Conservation (phyloP, 2,113 vertebrate genomes). For the Cavia porcellus region DNA sequence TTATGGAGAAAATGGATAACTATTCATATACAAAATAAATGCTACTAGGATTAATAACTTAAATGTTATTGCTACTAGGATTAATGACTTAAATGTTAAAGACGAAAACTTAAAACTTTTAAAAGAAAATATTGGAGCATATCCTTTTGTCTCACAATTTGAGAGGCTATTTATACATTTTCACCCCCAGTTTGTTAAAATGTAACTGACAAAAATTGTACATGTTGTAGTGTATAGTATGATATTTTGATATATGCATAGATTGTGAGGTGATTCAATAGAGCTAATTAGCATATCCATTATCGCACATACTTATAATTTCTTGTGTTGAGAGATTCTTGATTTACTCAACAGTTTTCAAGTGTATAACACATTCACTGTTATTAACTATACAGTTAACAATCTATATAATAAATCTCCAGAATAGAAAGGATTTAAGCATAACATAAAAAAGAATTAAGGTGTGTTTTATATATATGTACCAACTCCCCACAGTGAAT, state of each 20-base stretch:
- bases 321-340: not conserved
- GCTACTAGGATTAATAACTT: not conserved
- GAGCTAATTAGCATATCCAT: not conserved
- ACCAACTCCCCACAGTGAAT: too few relatives aligned
- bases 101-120: not conserved
- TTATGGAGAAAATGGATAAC: not conserved
- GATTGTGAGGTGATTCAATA: not conserved
- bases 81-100: conserved; percentile 27
- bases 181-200: not conserved
- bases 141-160: not conserved
- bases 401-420: not conserved
- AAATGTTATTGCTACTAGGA: not conserved
- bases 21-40: not conserved
- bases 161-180: not conserved
- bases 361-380: not conserved
- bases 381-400: not conserved
- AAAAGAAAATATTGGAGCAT: conserved; percentile 28
- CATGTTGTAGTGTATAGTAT: not conserved
- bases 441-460: not conserved
- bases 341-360: not conserved
- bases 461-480: too few relatives aligned
- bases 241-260: not conserved
- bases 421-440: conserved; percentile 23
- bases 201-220: not conserved
- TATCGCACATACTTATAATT: not conserved